phyloP scores from a whole-genome alignment of 2,888 invertebrate genomes.

The Eupithecia centaureata region DNA sequence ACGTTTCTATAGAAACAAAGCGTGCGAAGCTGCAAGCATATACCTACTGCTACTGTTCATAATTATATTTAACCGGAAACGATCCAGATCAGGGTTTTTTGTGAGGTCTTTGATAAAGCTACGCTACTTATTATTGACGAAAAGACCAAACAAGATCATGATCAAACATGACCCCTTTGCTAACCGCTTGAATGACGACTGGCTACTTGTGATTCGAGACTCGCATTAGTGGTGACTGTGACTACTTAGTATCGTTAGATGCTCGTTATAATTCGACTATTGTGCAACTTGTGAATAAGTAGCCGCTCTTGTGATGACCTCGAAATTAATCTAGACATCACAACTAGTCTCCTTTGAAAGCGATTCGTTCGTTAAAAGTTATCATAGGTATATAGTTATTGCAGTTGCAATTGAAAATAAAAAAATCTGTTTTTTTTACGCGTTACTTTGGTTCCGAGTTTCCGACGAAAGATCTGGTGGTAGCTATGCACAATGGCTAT shows the following conservation, averaged over 20 bases:
- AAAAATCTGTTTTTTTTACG: too few relatives aligned
- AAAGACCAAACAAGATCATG: not conserved
- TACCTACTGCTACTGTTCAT: constrained; percentile 21
- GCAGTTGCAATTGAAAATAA: too few relatives aligned
- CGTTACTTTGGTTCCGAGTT: too few relatives aligned
- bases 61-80: constrained; percentile 24
- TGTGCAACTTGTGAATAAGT: not conserved
- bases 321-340: not conserved
- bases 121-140: not conserved
- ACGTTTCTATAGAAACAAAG: too few relatives aligned
- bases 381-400: too few relatives aligned
- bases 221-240: not conserved
- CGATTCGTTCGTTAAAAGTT: too few relatives aligned
- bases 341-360: too few relatives aligned
- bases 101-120: constrained; percentile 3
- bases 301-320: not conserved
- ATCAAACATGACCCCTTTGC: not conserved
- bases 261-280: not conserved
- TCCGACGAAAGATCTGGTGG: too few relatives aligned
- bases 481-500: too few relatives aligned
- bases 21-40: too few relatives aligned
- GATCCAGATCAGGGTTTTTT: constrained; percentile 18
- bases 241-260: not conserved
- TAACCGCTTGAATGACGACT: not conserved
- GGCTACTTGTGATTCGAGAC: not conserved